Evolutionary conservation across 2,113 vertebrate species (phyloP).

Genomic region (Vimba vimba): DNA sequence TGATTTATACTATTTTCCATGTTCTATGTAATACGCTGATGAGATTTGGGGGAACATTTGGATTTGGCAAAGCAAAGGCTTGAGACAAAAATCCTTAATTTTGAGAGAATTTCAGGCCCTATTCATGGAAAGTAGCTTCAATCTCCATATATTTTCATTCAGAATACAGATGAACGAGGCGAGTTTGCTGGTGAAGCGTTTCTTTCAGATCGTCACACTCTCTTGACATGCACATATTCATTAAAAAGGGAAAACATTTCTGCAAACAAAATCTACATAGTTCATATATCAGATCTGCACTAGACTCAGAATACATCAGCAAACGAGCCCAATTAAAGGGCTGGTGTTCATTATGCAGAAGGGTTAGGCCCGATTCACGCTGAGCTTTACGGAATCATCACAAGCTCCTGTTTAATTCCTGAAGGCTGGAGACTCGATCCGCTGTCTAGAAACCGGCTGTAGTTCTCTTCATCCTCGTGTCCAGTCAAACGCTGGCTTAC

Average conservation of each 20-base stretch:
- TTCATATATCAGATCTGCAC: neutral
- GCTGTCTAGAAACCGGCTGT: neutral
- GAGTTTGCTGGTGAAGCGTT: neutral
- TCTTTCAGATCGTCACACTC: neutral
- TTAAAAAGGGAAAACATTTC: constrained; percentile 11
- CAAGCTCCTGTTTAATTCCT: neutral
- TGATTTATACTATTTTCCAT: neutral
- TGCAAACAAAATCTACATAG: constrained; percentile 1
- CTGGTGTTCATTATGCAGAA: constrained; percentile 7
- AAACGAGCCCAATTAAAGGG: neutral
- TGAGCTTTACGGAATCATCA: neutral
- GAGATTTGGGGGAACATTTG: neutral
- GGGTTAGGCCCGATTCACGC: neutral
- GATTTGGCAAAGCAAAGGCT: neutral
- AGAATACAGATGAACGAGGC: neutral
- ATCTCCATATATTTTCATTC: neutral
- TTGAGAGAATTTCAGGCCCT: neutral
- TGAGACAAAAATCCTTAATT: neutral
- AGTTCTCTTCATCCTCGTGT: neutral
- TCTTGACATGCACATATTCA: constrained; percentile 3
- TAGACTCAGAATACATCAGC: too few species aligned
- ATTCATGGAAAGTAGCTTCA: neutral
- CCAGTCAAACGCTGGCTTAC: neutral
- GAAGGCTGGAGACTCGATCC: neutral
- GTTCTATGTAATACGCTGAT: neutral